A percentile compares a stretch with the other conserved stretches of the same genome.
phyloP scores from a whole-genome alignment of 92 coral and sea anemone genomes.

The Umimayanthus kanabou region DNA sequence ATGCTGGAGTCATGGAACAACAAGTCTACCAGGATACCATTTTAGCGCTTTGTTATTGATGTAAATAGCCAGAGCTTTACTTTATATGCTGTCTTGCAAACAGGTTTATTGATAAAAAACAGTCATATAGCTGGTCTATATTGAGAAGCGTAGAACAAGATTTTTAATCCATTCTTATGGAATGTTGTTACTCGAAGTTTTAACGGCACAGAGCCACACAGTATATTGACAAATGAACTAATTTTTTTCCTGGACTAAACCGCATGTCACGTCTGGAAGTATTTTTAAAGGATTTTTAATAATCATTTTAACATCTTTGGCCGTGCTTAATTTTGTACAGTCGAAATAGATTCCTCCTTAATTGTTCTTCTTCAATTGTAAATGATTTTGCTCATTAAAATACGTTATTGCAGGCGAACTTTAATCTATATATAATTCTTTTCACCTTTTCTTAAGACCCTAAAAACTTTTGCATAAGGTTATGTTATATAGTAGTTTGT shows the following conservation, averaged over 20 bases:
- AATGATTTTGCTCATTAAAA: too few relatives aligned
- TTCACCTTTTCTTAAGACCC: not conserved
- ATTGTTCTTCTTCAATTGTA: too few relatives aligned
- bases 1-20: not conserved
- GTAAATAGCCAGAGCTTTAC: constrained; percentile 16
- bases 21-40: not conserved
- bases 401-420: too few relatives aligned
- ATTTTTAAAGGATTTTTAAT: too few relatives aligned
- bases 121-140: not conserved
- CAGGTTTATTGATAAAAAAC: not conserved
- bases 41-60: not conserved
- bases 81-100: not conserved
- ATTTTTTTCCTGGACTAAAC: constrained; percentile 21
- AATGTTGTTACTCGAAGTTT: not conserved
- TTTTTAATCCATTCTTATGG: not conserved
- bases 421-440: too few relatives aligned
- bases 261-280: not conserved
- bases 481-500: not conserved
- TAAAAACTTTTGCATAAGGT: not conserved
- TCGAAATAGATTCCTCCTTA: too few relatives aligned
- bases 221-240: not conserved
- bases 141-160: not conserved
- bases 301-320: too few relatives aligned
- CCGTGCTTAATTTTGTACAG: too few relatives aligned
- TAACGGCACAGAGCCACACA: not conserved